These are phyloP conservation scores for Cerceris rybyensis DNA, from an alignment of 2,888 invertebrate species.

Conservation along the genomic window DNA sequence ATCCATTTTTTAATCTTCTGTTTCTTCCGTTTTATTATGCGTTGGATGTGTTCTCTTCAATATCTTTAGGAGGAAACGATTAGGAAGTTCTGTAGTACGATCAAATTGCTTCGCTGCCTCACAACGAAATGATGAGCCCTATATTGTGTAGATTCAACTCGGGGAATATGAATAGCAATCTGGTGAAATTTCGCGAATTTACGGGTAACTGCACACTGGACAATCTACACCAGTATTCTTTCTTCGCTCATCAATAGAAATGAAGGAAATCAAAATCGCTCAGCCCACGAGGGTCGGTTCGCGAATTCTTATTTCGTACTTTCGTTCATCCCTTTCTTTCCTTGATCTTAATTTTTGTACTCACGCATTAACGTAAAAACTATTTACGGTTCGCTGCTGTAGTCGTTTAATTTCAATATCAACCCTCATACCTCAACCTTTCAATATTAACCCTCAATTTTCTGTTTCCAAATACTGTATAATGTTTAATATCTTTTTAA, in stretches of 20 bases:
- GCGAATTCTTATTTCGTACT: slow-evolving; percentile 39
- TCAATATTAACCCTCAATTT: too few relatives aligned
- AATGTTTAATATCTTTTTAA: too few relatives aligned
- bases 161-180: slow-evolving; percentile 32
- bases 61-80: neutral
- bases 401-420: too few relatives aligned
- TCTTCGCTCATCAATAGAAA: slow-evolving; percentile 65
- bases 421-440: too few relatives aligned
- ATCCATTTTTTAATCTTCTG: neutral
- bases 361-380: too few relatives aligned
- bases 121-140: neutral
- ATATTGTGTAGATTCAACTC: neutral
- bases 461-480: too few relatives aligned
- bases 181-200: slow-evolving; percentile 55
- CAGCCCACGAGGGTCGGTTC: slow-evolving; percentile 32
- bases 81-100: neutral
- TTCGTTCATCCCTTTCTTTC: slow-evolving; percentile 10
- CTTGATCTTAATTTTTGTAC: neutral
- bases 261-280: slow-evolving; percentile 57
- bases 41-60: neutral
- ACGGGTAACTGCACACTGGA: slow-evolving; percentile 70
- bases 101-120: neutral
- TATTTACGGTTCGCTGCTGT: too few relatives aligned
- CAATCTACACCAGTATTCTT: slow-evolving; percentile 67
- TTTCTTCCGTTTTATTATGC: neutral